Evolutionary conservation across 2,888 invertebrate genomes (phyloP).

Genomic region (Malthinus flaveolus): DNA sequence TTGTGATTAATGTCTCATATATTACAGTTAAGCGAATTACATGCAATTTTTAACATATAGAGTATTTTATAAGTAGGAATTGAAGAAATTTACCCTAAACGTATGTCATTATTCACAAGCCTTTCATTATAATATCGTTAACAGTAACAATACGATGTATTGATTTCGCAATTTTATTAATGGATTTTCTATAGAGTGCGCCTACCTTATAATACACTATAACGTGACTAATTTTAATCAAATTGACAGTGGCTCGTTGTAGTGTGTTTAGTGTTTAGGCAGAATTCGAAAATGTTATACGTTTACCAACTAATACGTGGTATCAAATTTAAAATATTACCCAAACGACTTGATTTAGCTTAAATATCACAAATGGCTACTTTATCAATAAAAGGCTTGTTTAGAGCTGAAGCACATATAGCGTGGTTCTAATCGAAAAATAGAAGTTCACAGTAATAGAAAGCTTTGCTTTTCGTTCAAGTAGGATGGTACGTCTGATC

Average conservation of each 20-base stretch:
- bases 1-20: background rate
- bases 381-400: too few species aligned
- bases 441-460: too few species aligned
- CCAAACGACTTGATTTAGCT: too few species aligned
- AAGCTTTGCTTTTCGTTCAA: too few species aligned
- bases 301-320: background rate
- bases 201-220: background rate
- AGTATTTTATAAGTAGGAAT: conserved; percentile 9
- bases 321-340: background rate
- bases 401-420: too few species aligned
- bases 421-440: too few species aligned
- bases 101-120: conserved; percentile 25
- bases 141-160: conserved; percentile 26
- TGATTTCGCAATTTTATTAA: conserved; percentile 33
- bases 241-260: conserved; percentile 1
- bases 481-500: too few species aligned
- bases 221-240: conserved; percentile 6
- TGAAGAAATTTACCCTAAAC: conserved; percentile 21
- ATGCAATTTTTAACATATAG: conserved; percentile 13
- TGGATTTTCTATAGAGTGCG: conserved; percentile 27
- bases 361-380: too few species aligned
- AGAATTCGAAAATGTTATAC: background rate
- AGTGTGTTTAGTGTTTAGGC: background rate
- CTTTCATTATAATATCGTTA: conserved; percentile 38
- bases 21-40: conserved; percentile 22